These are phyloP conservation scores for Neopelma chrysocephalum DNA, from an alignment of 2,797 vertebrate species.

Conservation along the genomic window DNA sequence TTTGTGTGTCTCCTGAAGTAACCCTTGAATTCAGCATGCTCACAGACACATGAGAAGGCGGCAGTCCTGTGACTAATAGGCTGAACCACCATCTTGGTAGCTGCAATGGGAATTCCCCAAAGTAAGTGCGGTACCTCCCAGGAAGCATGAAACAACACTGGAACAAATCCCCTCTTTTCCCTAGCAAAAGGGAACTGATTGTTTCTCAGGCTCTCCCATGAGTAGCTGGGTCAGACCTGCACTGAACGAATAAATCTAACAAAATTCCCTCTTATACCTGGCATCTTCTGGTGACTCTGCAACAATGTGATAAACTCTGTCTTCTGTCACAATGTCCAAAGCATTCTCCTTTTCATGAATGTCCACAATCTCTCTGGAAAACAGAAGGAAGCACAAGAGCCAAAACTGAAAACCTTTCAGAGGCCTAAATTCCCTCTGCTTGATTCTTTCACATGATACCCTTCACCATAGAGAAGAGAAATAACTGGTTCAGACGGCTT, in stretches of 20 bases:
- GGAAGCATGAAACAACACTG: background rate
- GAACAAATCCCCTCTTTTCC: background rate
- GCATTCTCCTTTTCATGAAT: conserved; percentile 95
- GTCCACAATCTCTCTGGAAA: conserved; percentile 89
- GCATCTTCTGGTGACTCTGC: conserved; percentile 94
- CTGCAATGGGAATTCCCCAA: background rate
- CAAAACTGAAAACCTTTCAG: background rate
- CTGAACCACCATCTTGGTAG: background rate
- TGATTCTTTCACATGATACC: background rate
- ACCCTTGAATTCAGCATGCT: conserved; percentile 1
- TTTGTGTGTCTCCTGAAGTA: conserved; percentile 26
- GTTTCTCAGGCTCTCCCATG: background rate
- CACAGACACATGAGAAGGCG: background rate
- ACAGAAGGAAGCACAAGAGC: background rate
- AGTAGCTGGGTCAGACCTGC: background rate
- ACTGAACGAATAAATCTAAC: background rate
- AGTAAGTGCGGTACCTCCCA: background rate
- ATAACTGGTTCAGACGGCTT: background rate
- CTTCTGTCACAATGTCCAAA: conserved; percentile 88
- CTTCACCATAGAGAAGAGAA: background rate
- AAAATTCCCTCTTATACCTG: conserved; percentile 76
- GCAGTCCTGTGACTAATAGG: background rate
- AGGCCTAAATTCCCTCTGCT: background rate
- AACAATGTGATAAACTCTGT: conserved; percentile 90
- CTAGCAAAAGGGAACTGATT: background rate